Conservation (phyloP, 1,140 invertebrate species). For the Brachionus asplanchnoidis region DNA sequence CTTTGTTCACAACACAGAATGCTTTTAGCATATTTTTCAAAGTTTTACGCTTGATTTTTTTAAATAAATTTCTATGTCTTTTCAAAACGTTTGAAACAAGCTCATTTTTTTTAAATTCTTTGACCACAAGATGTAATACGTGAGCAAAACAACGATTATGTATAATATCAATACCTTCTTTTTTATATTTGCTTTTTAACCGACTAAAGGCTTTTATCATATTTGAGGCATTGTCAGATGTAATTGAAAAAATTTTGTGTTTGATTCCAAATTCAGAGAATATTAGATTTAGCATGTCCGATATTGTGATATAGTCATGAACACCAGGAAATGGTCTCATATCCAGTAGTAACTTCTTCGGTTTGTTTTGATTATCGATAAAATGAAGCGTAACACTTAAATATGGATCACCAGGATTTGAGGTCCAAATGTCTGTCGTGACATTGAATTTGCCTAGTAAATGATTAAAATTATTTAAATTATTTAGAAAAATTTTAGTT, state of each 20-base stretch:
- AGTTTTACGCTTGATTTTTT: neutral
- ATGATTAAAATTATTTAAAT: neutral
- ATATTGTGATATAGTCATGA: neutral
- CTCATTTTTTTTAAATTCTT: neutral
- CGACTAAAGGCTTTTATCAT: neutral
- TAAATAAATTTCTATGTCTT: neutral
- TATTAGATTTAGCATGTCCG: neutral
- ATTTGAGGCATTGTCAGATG: neutral
- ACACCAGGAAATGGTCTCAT: neutral
- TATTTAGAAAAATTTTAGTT: neutral
- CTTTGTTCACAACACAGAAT: neutral
- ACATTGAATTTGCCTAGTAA: neutral
- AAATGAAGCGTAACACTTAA: neutral
- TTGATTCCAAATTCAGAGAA: neutral
- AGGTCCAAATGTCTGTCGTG: constrained; percentile 7
- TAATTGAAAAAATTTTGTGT: neutral
- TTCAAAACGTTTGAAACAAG: neutral
- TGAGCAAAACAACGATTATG: neutral
- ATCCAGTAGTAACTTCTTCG: no score
- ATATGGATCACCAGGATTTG: neutral
- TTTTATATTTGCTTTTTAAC: neutral
- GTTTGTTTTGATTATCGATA: neutral
- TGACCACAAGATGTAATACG: neutral
- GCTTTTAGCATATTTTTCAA: neutral
- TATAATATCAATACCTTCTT: neutral